These are phyloP conservation scores for Oryzias sinensis DNA, from an alignment of 2,797 vertebrate species.

Conservation along the genomic window DNA sequence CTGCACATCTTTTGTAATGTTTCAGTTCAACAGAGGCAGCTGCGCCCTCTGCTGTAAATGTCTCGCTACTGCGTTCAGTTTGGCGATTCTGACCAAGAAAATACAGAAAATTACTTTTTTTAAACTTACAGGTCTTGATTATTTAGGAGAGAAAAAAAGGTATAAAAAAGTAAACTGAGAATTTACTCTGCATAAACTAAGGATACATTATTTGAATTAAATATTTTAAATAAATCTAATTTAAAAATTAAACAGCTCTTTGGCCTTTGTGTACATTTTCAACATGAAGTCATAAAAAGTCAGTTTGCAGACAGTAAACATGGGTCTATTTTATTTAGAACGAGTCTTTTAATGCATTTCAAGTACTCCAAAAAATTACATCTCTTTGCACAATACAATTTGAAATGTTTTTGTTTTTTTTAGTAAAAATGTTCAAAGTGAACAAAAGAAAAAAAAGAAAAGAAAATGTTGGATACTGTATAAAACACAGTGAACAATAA, in stretches of 20 bases:
- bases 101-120: background rate
- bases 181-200: too few species aligned
- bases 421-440: conserved; percentile 99
- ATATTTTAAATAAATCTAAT: too few species aligned
- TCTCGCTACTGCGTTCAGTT: conserved; percentile 25
- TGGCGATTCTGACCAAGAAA: background rate
- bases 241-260: too few species aligned
- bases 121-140: background rate
- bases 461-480: conserved; percentile 92
- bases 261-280: background rate
- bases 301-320: conserved; percentile 66
- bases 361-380: conserved; percentile 99
- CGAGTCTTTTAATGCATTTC: conserved; percentile 99
- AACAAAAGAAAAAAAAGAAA: conserved; percentile 79
- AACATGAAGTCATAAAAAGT: conserved; percentile 17
- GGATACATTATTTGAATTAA: too few species aligned
- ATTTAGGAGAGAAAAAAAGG: background rate
- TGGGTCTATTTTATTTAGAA: conserved; percentile 84
- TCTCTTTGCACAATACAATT: conserved; percentile 99
- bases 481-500: conserved; percentile 99
- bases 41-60: conserved; percentile 57
- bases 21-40: conserved; percentile 17
- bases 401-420: conserved; percentile 83
- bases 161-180: background rate
- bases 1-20: background rate